Evolutionary conservation across 2,113 vertebrate genomes (phyloP).

Genomic region (Patagioenas fasciata): DNA sequence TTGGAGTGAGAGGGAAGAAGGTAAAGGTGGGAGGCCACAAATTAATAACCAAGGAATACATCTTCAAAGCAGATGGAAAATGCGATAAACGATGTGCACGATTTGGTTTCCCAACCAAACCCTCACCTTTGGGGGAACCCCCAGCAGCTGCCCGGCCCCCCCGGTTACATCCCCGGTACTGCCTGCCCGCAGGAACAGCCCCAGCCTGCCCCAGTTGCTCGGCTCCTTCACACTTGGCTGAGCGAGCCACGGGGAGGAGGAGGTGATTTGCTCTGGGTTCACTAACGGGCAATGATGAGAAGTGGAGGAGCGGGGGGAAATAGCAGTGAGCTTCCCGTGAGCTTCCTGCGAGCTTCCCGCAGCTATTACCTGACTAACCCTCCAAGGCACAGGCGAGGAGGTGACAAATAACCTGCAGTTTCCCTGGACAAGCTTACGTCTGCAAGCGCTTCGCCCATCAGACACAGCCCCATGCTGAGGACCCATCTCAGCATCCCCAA

Average conservation of each 20-base stretch:
- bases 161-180: neutral
- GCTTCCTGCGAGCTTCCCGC: neutral
- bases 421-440: neutral
- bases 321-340: neutral
- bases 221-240: neutral
- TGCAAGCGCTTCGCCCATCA: neutral
- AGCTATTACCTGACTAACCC: slow-evolving; percentile 8
- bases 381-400: neutral
- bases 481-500: neutral
- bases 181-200: neutral
- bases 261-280: neutral
- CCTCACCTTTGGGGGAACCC: neutral
- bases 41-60: neutral
- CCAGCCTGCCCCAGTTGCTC: neutral
- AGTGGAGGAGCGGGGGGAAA: neutral
- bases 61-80: neutral
- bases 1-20: neutral
- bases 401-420: neutral
- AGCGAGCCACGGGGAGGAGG: neutral
- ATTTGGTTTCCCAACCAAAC: neutral
- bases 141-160: neutral
- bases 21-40: neutral
- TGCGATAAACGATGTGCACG: accelerated
- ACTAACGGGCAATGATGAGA: neutral
- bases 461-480: neutral